Base-by-base conservation (phyloP, 2,888 invertebrate genomes). In the Meta bourneti region DNA sequence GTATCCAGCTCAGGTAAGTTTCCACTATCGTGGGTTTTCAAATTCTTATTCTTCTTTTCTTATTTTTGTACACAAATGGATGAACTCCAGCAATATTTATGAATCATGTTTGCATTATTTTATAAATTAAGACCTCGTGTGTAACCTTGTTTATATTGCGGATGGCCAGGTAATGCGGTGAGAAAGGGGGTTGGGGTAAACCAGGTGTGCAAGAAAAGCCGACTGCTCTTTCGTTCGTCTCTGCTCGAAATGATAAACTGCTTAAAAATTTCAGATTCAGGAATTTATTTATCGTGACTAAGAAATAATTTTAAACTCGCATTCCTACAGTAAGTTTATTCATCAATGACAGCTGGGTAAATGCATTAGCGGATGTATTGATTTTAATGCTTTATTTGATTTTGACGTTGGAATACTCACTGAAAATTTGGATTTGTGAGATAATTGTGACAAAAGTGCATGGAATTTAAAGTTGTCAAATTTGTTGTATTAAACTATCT, bases 1-100 rank as follows among this genome's bases (percentile, higher is more conserved):
- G 86, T 86, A 78, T 77, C 78, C 77, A 86, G 86, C 70, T 78
- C 86, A 86, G 86, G 86, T 86, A 86, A 86, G 86, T 70, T 34
- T 34, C 34, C 20, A 80, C 13, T 61, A 6, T 71, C 48, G 54
- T 61, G 16, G 61, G 16, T 61, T 61, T 7, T 8, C 61, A 8
- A 61, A 34, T 2, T 1, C 4, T 34, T 34, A 34, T 34, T 34
- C 34, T 34, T 4, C 34, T 34, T 34, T 16, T 61, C 61, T 8
- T 61, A 8, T 16, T 61, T 61, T 9, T 0, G 61, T 16, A 9
- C 8, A 34, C 4, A 9, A 61, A 61, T 61, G 61, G 34, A 34
- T 34, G 13, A 34, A 11, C 74, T 34, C 9, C 19, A 7, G 34
- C 1, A 20, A 74, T 20, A 74, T 74, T 20, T 74, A 9, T 20